Percentiles rank a stretch among this genome's conserved stretches.
Conservation (phyloP, 2,113 vertebrate genomes). For the Engraulis encrasicolus region DNA sequence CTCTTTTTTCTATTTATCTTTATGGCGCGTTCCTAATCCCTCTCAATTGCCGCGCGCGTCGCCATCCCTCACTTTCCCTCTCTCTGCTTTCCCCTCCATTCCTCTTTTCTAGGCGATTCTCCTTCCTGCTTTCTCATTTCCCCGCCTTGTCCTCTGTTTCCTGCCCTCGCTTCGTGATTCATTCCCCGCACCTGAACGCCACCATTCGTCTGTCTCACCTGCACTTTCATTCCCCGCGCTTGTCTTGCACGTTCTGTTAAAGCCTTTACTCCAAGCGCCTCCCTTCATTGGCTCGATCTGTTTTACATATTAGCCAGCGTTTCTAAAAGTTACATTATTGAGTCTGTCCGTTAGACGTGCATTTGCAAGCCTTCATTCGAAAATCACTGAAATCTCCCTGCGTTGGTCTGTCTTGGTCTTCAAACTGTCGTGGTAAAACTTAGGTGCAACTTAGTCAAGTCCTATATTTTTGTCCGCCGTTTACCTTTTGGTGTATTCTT, state of each 20-base stretch:
- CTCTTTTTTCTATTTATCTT: slow-evolving; percentile 71
- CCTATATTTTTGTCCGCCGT: slow-evolving; percentile 7
- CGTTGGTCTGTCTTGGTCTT: slow-evolving; percentile 12
- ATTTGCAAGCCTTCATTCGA: background rate
- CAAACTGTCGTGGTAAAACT: background rate
- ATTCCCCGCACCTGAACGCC: slow-evolving; percentile 50
- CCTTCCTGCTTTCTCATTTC: slow-evolving; percentile 67
- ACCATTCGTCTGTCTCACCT: slow-evolving; percentile 15
- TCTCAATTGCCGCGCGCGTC: slow-evolving; percentile 69
- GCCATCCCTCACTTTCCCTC: slow-evolving; percentile 37
- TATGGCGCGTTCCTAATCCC: slow-evolving; percentile 73
- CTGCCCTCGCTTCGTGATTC: slow-evolving; percentile 60
- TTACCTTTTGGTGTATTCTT: too few relatives aligned
- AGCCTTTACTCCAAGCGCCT: background rate
- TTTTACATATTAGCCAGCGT: background rate
- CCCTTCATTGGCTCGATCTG: background rate
- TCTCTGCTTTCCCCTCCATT: slow-evolving; percentile 38
- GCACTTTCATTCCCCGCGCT: background rate
- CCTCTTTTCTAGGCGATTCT: slow-evolving; percentile 32
- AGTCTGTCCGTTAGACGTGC: background rate
- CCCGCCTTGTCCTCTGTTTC: slow-evolving; percentile 60
- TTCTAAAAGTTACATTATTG: background rate
- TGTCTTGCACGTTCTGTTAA: background rate
- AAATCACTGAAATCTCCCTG: background rate
- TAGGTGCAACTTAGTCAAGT: background rate